Evolutionary conservation across 2,888 invertebrate genomes (phyloP).

Genomic region (Cryptocheilus praepositus): DNA sequence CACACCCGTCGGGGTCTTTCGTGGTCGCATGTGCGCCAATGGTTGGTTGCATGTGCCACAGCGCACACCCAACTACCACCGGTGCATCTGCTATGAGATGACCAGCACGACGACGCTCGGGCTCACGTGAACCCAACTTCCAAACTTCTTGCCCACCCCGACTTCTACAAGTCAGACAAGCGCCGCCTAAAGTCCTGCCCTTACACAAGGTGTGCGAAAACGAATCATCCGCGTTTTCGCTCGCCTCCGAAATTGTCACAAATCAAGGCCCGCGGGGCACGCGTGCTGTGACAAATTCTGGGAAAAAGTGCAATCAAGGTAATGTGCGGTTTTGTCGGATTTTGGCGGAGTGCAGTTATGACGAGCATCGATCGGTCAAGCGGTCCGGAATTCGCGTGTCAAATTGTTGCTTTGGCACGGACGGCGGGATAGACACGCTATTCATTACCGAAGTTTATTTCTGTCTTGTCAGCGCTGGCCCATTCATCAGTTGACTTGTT

Average conservation of each 20-base stretch:
- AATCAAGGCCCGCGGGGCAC: too few species aligned
- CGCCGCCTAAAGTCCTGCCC: constrained; percentile 37
- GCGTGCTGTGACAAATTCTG: too few species aligned
- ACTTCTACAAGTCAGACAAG: constrained; percentile 46
- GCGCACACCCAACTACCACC: constrained; percentile 44
- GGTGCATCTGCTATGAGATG: constrained; percentile 51
- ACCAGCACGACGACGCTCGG: constrained; percentile 48
- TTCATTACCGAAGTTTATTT: constrained; percentile 49
- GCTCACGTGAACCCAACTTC: constrained; percentile 43
- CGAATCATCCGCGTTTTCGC: constrained; percentile 14
- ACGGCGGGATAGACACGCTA: too few species aligned
- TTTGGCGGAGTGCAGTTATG: too few species aligned
- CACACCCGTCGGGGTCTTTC: constrained; percentile 26
- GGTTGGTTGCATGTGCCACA: constrained; percentile 38
- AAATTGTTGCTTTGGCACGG: too few species aligned
- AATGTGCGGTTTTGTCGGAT: too few species aligned
- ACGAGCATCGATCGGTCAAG: too few species aligned
- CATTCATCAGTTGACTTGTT: constrained; percentile 66
- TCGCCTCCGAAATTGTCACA: neutral
- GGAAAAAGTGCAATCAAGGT: too few species aligned
- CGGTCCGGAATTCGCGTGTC: too few species aligned
- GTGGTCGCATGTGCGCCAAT: constrained; percentile 19
- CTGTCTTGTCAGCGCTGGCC: constrained; percentile 51
- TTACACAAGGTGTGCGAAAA: constrained; percentile 39
- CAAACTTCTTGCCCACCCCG: constrained; percentile 59